These are phyloP conservation scores for Drosophila sproati DNA, from an alignment of 1,140 invertebrate genomes.

Conservation along the genomic window DNA sequence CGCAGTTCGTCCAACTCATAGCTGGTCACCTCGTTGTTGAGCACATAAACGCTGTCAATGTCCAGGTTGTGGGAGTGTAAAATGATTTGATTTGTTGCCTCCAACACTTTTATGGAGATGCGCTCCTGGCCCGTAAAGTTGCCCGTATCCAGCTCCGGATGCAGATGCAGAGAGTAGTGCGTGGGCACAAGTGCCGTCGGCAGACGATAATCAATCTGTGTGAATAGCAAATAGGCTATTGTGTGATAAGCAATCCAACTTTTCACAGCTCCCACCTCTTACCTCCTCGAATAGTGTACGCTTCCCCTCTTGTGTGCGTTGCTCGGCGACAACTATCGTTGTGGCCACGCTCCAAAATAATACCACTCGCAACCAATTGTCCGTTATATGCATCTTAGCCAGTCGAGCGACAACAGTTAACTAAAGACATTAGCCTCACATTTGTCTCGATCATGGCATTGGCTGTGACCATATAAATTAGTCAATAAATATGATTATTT, in stretches of 20 bases:
- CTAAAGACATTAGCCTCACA: too few species aligned
- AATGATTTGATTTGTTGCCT: slow-evolving; percentile 87
- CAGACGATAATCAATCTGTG: slow-evolving; percentile 86
- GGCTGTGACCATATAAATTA: too few species aligned
- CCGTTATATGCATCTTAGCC: slow-evolving; percentile 54
- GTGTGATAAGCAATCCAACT: too few species aligned
- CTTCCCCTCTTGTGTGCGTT: slow-evolving; percentile 52
- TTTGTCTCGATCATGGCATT: too few species aligned
- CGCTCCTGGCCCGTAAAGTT: slow-evolving; percentile 89
- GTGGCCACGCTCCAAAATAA: slow-evolving; percentile 73
- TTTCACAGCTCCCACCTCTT: too few species aligned
- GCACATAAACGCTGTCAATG: too few species aligned
- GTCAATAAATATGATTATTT: too few species aligned
- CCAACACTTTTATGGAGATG: slow-evolving; percentile 87
- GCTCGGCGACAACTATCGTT: slow-evolving; percentile 68
- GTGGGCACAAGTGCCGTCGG: slow-evolving; percentile 88
- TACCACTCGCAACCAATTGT: slow-evolving; percentile 39
- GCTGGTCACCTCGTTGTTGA: too few species aligned
- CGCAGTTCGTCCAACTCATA: too few species aligned
- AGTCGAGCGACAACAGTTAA: slow-evolving; percentile 30
- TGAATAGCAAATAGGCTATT: too few species aligned
- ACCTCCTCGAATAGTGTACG: not conserved
- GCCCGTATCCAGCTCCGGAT: slow-evolving; percentile 89
- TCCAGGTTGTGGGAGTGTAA: slow-evolving; percentile 88
- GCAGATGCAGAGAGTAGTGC: slow-evolving; percentile 91